phyloP scores from a whole-genome alignment of 2,113 vertebrate species.

The Gambusia affinis region DNA sequence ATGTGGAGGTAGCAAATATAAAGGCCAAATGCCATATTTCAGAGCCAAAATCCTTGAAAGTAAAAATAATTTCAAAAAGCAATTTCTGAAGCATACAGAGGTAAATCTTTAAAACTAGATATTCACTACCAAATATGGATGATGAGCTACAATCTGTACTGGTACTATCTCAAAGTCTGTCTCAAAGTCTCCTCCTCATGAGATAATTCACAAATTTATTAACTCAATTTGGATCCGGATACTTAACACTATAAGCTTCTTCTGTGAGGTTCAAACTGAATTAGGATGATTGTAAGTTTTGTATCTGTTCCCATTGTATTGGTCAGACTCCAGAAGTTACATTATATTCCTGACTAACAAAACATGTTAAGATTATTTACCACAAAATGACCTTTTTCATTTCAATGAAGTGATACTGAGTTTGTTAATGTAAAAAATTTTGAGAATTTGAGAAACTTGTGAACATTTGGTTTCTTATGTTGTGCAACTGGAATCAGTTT shows the following conservation, averaged over 20 bases:
- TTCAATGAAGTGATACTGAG: too few relatives aligned
- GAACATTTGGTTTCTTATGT: too few relatives aligned
- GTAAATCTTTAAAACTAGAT: neutral
- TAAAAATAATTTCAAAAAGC: neutral
- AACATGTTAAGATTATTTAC: too few relatives aligned
- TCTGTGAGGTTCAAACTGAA: too few relatives aligned
- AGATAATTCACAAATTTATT: neutral
- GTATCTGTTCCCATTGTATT: too few relatives aligned
- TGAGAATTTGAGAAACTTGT: too few relatives aligned
- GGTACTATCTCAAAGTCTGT: neutral
- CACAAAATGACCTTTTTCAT: too few relatives aligned
- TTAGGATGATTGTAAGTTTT: too few relatives aligned
- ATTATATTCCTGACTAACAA: too few relatives aligned
- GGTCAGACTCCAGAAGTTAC: too few relatives aligned
- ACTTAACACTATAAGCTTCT: neutral
- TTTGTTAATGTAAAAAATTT: too few relatives aligned
- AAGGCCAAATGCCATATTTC: slow-evolving; percentile 22
- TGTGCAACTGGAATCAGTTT: too few relatives aligned
- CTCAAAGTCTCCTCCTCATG: neutral
- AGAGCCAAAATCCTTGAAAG: neutral
- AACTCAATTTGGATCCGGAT: neutral
- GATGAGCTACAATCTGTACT: neutral
- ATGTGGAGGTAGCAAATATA: slow-evolving; percentile 42
- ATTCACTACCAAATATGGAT: neutral
- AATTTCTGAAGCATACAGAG: neutral